Conservation (phyloP, 2,113 vertebrate species). For the Vombatus ursinus region DNA sequence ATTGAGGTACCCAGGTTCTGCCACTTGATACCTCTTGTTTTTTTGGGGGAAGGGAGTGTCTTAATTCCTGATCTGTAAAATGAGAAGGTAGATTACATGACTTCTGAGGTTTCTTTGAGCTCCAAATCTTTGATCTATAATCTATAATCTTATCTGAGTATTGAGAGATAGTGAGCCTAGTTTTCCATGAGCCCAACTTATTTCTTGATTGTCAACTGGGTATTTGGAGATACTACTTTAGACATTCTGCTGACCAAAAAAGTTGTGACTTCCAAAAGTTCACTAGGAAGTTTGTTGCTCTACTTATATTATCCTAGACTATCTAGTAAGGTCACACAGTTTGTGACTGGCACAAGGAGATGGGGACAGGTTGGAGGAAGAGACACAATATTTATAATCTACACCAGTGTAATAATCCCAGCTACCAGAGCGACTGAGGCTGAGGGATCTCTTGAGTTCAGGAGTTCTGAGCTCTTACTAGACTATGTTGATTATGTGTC, state of each 20-base stretch:
- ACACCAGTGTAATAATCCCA: background rate
- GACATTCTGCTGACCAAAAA: background rate
- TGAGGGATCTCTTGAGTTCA: too few species aligned
- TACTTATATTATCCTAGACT: background rate
- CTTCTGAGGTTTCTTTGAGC: background rate
- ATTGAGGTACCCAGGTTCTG: background rate
- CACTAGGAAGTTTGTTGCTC: background rate
- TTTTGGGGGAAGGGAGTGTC: too few species aligned
- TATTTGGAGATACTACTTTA: background rate
- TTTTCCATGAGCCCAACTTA: background rate
- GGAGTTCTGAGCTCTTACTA: background rate
- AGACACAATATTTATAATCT: background rate
- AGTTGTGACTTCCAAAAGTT: background rate
- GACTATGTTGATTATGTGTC: background rate
- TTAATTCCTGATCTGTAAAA: background rate
- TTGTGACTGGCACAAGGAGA: too few species aligned
- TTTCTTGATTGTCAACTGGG: background rate
- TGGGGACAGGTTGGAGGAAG: background rate
- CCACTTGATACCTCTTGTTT: background rate
- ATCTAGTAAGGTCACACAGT: background rate
- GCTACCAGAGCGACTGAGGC: too few species aligned
- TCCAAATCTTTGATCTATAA: background rate
- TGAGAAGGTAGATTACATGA: background rate
- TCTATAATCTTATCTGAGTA: background rate
- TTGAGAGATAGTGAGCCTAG: background rate